Evolutionary conservation across 2,888 invertebrate species (phyloP).

Genomic region (Syrista parreyssii): DNA sequence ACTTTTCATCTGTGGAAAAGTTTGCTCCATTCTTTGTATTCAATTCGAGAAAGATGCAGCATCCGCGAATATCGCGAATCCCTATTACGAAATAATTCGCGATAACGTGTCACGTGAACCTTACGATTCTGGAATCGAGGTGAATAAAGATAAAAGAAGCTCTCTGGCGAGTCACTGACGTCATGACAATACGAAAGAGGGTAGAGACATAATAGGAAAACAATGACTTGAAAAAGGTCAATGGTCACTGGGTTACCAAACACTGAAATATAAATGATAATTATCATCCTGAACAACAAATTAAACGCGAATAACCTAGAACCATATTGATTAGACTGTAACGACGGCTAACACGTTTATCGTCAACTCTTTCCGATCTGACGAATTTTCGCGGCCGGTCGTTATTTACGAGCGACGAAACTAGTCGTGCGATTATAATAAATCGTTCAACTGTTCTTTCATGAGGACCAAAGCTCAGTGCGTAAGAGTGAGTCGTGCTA

Average conservation of each 20-base stretch:
- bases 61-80: background rate
- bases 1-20: background rate
- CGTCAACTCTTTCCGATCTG: background rate
- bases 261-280: slow-evolving; percentile 1
- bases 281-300: background rate
- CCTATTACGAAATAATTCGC: background rate
- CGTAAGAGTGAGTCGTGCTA: background rate
- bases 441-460: background rate
- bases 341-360: background rate
- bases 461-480: background rate
- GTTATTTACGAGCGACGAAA: background rate
- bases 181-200: background rate
- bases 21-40: too few relatives aligned
- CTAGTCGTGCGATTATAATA: too few relatives aligned
- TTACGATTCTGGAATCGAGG: too few relatives aligned
- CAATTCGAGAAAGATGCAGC: background rate
- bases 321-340: background rate
- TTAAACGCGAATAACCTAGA: background rate
- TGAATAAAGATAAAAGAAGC: background rate
- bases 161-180: background rate
- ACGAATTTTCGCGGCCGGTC: background rate
- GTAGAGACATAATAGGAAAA: background rate
- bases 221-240: background rate
- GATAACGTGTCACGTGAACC: background rate
- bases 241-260: background rate